Evolutionary conservation across 2,888 invertebrate genomes (phyloP), one percentile per base, ranked within the genome.

Genomic region (Amiota communis): DNA sequence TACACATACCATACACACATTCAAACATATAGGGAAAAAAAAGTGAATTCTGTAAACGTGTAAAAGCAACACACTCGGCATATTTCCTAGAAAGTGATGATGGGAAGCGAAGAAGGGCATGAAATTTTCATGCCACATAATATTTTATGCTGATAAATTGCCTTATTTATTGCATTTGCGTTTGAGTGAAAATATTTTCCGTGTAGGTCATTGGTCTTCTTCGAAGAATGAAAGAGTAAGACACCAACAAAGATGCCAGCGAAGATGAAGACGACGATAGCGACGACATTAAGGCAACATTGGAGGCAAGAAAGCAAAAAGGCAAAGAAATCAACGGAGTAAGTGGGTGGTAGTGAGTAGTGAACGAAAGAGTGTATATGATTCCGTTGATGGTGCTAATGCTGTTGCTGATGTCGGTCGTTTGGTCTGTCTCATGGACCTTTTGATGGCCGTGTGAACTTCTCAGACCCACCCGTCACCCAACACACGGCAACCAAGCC

Each of bases 41-140:
- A 20, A 72, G 68, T 70, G 59, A 23, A 73, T 69, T 15, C 47
- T 49, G 49, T 6, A 49, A 49, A 67, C 17, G 49, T 69, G 53
- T 53, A 69, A 69, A 56, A 68, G 13, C 51, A 56, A 69, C 36
- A 36, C 17, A 47, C 47, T 20, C 61, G 61, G 61, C 23, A 23
- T 17, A 13, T 12, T 61, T 20, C 15, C 49, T 47, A n/a, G 15
- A 67, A 49, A 15, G 23, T 20, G 51, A 59, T 20, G 15, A 23
- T 20, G 8, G n/a, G 47, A 48, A 69, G 74, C 8, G 36, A 80
- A 83, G 81, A 82, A 84, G 81, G 77, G 85, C 85, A 82, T 77
- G 79, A 75, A 77, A 85, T 86, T 82, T 83, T 86, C 83, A 78
- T 86, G 85, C 83, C 85, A 84, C 85, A 86, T 86, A 86, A 83